Base-by-base conservation (phyloP, 2,888 invertebrate genomes). In the Nomada flava region DNA sequence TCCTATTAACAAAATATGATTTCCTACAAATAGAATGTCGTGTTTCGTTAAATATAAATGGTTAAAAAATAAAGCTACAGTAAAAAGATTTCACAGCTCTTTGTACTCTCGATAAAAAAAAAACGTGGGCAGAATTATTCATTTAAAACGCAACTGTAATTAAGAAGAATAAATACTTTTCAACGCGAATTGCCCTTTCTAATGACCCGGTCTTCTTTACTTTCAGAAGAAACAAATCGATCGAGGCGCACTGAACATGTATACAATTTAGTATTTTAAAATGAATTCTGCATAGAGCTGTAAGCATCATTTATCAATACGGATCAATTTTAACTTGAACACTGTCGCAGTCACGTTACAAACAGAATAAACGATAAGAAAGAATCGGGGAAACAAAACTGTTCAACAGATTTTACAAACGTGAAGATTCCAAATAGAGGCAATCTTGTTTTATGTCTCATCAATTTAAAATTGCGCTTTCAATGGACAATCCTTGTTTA, bases 31-130 rank as follows among this genome's bases (percentile, higher is more conserved):
- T 68, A 75, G 63, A 63, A 52, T 59, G 29, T 69, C 7, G 15
- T 57, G 60, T 76, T 42, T n/a, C 9, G 4, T 78, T 68, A 67
- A 79, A 72, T 80, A 79, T 55, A 79, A 79, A 63, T 72, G 15
- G 68, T 57, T 77, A 63, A 68, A 71, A 80, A 80, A 80, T 80
- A 79, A 68, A 80, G 44, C 68, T 79, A 72, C 15, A 20, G n/a
- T 65, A 62, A 79, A 80, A 55, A 55, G 29, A 47, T 68, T 42
- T 80, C 57, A 67, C 68, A 63, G 72, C 71, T 73, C 44, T 72
- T 80, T 72, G 67, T 72, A 80, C 80, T 80, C 23, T 79, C 23
- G 44, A 63, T 79, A 50, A 71, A 47, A 67, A 67, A 71, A 63
- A 44, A 72, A 55, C 36, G 52, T 53, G 47, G 53, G 42, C 2